These are phyloP conservation scores for Corythoichthys intestinalis DNA, from an alignment of 2,113 vertebrate genomes.

Conservation along the genomic window DNA sequence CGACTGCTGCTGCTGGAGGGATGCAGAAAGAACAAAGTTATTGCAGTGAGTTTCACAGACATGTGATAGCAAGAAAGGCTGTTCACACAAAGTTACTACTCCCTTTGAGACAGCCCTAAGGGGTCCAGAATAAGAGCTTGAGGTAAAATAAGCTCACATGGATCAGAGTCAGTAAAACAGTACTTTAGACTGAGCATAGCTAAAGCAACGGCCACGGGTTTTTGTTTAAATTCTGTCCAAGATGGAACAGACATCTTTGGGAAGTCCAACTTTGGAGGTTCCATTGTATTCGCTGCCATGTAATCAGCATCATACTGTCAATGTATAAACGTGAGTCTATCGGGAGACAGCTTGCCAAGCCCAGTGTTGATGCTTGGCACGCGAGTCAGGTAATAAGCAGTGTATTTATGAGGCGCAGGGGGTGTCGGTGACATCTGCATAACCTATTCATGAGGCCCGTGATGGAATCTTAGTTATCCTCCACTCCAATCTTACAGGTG, in stretches of 20 bases:
- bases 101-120: constrained; percentile 31
- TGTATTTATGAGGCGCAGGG: constrained; percentile 54
- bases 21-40: background rate
- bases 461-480: constrained; percentile 58
- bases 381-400: constrained; percentile 44
- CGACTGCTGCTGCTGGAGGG: constrained; percentile 3
- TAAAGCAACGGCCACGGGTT: background rate
- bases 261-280: background rate
- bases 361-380: constrained; percentile 14
- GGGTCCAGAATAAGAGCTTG: constrained; percentile 19
- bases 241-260: background rate
- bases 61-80: background rate
- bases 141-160: constrained; percentile 7
- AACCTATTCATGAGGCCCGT: constrained; percentile 60
- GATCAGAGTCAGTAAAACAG: constrained; percentile 1
- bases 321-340: constrained; percentile 7
- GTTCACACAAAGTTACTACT: constrained; percentile 9
- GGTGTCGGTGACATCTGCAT: constrained; percentile 53
- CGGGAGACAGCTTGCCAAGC: constrained; percentile 36
- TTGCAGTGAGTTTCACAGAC: background rate
- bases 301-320: background rate
- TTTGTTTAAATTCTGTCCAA: background rate
- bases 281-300: background rate
- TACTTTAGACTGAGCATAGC: background rate
- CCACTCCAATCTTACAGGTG: constrained; percentile 50